Evolutionary conservation across 2,888 invertebrate species (phyloP).

Genomic region (Euspilapteryx auroguttella): DNA sequence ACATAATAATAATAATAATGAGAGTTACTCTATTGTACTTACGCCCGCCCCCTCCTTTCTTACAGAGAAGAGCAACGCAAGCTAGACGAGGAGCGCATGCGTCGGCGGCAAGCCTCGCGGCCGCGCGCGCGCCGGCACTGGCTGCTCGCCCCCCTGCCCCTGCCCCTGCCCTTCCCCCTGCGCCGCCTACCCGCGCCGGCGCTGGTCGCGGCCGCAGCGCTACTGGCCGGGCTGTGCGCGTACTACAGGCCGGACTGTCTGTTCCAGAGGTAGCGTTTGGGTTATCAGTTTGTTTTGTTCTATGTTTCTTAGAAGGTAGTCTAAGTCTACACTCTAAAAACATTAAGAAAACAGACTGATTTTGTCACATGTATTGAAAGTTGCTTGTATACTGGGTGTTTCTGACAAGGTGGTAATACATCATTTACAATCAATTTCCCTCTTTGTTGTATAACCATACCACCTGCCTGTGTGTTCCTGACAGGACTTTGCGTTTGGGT

Average conservation of each 20-base stretch:
- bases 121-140: constrained; percentile 6
- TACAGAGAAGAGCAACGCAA: constrained; percentile 62
- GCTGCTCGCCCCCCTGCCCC: constrained; percentile 11
- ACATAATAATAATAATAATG: too few relatives aligned
- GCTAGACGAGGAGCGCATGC: constrained; percentile 57
- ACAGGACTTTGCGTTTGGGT: constrained; percentile 49
- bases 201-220: constrained; percentile 56
- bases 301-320: constrained; percentile 12
- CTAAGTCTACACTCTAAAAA: too few relatives aligned
- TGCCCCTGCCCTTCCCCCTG: constrained; percentile 25
- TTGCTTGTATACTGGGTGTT: too few relatives aligned
- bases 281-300: constrained; percentile 45
- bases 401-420: too few relatives aligned
- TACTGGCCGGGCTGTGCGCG: constrained; percentile 60
- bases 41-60: constrained; percentile 11
- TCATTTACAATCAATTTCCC: too few relatives aligned
- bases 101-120: constrained; percentile 32
- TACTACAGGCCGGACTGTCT: constrained; percentile 57
- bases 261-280: constrained; percentile 43
- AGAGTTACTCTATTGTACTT: background rate
- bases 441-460: too few relatives aligned
- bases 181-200: constrained; percentile 40
- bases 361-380: too few relatives aligned
- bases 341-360: too few relatives aligned
- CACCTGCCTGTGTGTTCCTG: constrained; percentile 38